Base-by-base conservation (phyloP, 1,140 invertebrate genomes). In the Drosophila sp. region DNA sequence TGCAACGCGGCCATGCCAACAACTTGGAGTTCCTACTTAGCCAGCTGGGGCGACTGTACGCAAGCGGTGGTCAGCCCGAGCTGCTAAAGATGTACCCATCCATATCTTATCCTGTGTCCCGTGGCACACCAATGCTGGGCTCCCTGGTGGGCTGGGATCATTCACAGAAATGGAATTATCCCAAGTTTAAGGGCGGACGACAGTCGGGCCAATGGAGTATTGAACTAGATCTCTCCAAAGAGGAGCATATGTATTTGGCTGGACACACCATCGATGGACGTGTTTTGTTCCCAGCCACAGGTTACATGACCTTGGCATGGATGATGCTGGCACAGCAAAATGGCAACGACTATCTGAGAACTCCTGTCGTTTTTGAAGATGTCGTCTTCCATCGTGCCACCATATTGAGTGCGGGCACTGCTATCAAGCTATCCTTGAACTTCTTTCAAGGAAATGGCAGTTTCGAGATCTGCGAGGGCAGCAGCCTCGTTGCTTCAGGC, bases 181-280 rank as follows among this genome's bases (percentile, higher is more conserved):
- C 96, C 23, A 93, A 95, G 84, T 97, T 95, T 65, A 93, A 93
- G 35, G 94, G 93, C 66, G 92, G 84, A 1, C 69, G 80, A 3
- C 72, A 83, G 35, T 70, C 80, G 11, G 96, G 96, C 25, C 96
- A 97, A 92, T 94, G 94, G 66, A 92, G 96, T 3, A 93, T 98
- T 29, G 96, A 97, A 86, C 92, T 97, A 58, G 96, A 98, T 92
- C 91, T 98, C 10, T 94, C 94, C 23, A 95, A 96, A 70, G 94
- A 95, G 65, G 94, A 95, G 17, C 95, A 98, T 90, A 92, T 95
- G 47, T 98, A 95, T 92, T 93, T 97, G 55, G 91, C 94, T 47
- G 98, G 98, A 6, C 98, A 99, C 90, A 94, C 94, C 1, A 98
- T 99, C 86, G 98, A 99, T 93, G 98, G 98, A 3, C 94, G 98